Base-by-base conservation (phyloP, 1,140 invertebrate genomes). In the Drosophila watanabei region DNA sequence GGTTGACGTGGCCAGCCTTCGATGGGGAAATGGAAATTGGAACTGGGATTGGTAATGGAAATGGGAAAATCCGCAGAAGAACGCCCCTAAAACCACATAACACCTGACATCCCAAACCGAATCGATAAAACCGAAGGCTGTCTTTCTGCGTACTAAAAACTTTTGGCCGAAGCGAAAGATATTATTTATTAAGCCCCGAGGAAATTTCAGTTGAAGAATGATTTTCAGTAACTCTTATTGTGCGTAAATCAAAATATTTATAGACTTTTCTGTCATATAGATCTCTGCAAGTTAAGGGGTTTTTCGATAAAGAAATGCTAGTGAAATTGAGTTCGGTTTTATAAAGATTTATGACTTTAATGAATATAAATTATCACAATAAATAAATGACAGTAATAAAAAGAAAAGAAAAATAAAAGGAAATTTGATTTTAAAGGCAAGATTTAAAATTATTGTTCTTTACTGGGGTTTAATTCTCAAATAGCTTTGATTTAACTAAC, bases 1-100 rank as follows among this genome's bases (percentile, higher is more conserved):
- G 63, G 61, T 59, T 63, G 46, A 71, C 68, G 68, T 71, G 68
- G 68, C 68, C 68, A 11, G 46, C 39, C 33, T 66, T 18, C 11
- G n/a, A 28, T 35, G 68, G 61, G 33, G 35, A 41, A 39, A 24
- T 20, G 33, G 14, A 41, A 64, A 64, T 63, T 28, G 28, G 8
- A 43, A 59, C 58, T 49, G 52, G 62, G 24, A 60, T 14, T 54
- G 32, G 46, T 18, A 51, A 37, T 18, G 32, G 49, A 54, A 65
- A 65, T 65, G 63, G 20, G 13, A 14, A 65, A 63, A 35, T 33
- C 16, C 11, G 63, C 30, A 45, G 20, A 63, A 65, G 63, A 56
- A 65, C 39, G 60, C 30, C 63, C 63, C 63, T n/a, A 65, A 62
- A 32, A 24, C 52, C 35, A 10, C 4, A 9, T 28, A 32, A 18